Percentiles rank a stretch among this genome's conserved stretches.
Conservation (phyloP, 2,888 invertebrate genomes). For the Calameuta pallipes region DNA sequence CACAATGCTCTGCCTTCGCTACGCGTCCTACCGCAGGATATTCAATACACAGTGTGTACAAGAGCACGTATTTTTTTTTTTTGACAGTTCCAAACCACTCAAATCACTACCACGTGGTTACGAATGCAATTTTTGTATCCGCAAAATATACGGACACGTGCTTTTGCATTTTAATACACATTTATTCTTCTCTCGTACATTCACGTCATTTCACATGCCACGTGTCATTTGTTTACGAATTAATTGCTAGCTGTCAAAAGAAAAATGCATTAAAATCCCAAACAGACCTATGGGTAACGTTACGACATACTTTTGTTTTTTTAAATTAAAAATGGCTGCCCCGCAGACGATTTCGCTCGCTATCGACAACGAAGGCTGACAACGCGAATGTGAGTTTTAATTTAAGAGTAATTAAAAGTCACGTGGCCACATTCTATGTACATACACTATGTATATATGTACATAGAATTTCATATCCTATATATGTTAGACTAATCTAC, state of each 20-base stretch:
- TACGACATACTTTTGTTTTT: no score
- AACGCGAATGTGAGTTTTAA: neutral
- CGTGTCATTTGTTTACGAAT: neutral
- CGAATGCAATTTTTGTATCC: neutral
- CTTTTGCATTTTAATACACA: no score
- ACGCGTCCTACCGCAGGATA: neutral
- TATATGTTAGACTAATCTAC: neutral
- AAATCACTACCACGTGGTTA: no score
- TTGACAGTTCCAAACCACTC: neutral
- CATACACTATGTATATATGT: no score
- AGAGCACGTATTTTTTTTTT: no score
- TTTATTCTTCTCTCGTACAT: no score
- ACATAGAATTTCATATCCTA: neutral
- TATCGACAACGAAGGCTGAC: neutral
- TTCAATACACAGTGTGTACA: neutral
- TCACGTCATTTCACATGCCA: neutral
- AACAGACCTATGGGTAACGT: neutral
- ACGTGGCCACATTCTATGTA: neutral
- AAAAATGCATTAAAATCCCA: neutral
- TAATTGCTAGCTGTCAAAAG: neutral
- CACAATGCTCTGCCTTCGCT: no score
- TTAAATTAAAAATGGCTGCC: neutral
- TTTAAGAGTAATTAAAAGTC: neutral
- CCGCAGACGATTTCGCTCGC: neutral
- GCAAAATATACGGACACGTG: no score